phyloP scores from a whole-genome alignment of 35 echinoderm and acorn worm species.

The Stichopus chloronotus region DNA sequence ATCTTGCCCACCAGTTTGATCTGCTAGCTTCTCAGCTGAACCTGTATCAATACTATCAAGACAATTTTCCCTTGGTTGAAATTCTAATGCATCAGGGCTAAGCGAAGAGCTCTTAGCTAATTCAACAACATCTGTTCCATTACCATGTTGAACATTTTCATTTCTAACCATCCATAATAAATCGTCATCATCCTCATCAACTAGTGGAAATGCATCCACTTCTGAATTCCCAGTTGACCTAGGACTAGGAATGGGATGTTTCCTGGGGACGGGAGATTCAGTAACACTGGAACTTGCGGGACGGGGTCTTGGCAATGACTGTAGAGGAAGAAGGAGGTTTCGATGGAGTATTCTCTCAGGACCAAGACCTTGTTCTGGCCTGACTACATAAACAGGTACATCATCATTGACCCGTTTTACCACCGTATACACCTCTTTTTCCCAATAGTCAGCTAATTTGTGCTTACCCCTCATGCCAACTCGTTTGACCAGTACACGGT shows the following conservation, averaged over 20 bases:
- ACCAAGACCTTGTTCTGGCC: slow-evolving; percentile 50
- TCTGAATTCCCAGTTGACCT: not conserved
- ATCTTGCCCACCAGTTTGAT: not conserved
- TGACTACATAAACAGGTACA: slow-evolving; percentile 75
- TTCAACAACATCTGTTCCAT: not conserved
- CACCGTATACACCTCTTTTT: slow-evolving; percentile 47
- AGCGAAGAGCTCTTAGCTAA: not conserved
- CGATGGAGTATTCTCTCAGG: slow-evolving; percentile 44
- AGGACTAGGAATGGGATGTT: not conserved
- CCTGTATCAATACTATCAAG: not conserved
- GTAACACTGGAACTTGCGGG: not conserved
- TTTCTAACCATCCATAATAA: not conserved
- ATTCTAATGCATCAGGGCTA: not conserved
- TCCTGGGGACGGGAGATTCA: not conserved
- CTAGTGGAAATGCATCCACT: not conserved
- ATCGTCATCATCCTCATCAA: not conserved
- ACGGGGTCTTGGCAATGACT: slow-evolving; percentile 30
- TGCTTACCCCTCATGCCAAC: slow-evolving; percentile 74
- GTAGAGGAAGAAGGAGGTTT: slow-evolving; percentile 62
- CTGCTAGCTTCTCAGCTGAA: not conserved
- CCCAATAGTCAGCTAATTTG: slow-evolving; percentile 73
- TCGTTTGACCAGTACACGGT: slow-evolving; percentile 80
- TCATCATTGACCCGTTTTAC: slow-evolving; percentile 40
- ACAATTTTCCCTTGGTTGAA: not conserved
- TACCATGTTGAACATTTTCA: not conserved